Base-by-base conservation (phyloP, 1,140 invertebrate species). In the Samia ricini region DNA sequence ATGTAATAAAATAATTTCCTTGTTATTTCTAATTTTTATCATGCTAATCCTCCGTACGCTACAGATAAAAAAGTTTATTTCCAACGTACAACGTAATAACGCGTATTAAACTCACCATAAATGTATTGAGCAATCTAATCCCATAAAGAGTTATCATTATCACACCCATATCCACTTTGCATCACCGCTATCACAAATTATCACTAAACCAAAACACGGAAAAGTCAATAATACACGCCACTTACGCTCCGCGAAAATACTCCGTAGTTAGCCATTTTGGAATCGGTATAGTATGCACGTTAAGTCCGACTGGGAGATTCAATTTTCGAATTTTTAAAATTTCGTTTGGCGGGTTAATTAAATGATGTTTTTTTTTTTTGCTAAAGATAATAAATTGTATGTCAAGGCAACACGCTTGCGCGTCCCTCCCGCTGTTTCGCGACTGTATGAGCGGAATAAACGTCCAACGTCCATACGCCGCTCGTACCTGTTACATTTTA, bases 201-300 rank as follows among this genome's bases (percentile, higher is more conserved):
- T 83, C 84, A 87, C 84, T 72, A 85, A 87, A 82, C n/a, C 82
- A 86, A 86, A 83, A 86, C 78, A 83, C 74, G 61, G n/a, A 79
- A 84, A 83, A 83, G 79, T 87, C 81, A 83, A 83, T n/a, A n/a
- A n/a, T 84, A 85, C 72, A 76, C 76, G 64, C 23, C 74, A 76
- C 72, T 74, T 63, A 64, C 60, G 56, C 73, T 63, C 64, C 58
- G 62, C 57, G 63, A 69, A 58, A 74, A 79, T 56, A 61, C 63
- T 50, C 63, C 70, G 62, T 64, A 55, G 60, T 59, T 57, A 61
- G 67, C 71, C 64, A 72, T 70, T 19, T 61, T 67, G 56, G 56
- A 68, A 48, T 50, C 24, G n/a, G 48, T n/a, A n/a, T n/a, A n/a
- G n/a, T n/a, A 57, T 51, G 18, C 36, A 48, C 59, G 21, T 61